Evolutionary conservation across 1,140 invertebrate species (phyloP), one percentile per base, ranked within the genome.

Genomic region (Bombyx mandarina): DNA sequence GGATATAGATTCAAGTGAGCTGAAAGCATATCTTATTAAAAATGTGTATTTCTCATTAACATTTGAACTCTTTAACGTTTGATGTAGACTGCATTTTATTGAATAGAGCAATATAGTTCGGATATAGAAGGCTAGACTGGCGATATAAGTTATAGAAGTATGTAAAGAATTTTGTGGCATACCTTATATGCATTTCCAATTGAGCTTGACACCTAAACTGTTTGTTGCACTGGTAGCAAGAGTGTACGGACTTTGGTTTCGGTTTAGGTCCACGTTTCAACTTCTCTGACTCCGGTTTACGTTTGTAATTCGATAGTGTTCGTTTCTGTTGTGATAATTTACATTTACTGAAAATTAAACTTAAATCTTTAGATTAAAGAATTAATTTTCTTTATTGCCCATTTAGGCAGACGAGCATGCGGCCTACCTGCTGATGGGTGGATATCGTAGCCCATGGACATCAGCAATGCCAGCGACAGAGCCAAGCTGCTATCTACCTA

Each of bases 141-240:
- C 12, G 12, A 18, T 18, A 18, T 18, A 18, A 18, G 12, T 18
- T 18, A 18, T 18, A 18, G 26, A 35, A 35, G 26, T 35, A 4
- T 3, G 8, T 9, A 8, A 46, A 9, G 45, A 2, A 46, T 2
- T 46, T 46, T 9, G 45, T 3, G 2, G 45, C 3, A 46, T 73
- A 88, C 87, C 88, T 82, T 5, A 90, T 83, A 76, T 91, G 90
- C 71, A 89, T 89, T 43, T 90, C 89, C 0, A 91, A 63, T 67
- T 91, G 90, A n/a, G 90, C 89, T 49, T 90, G 82, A 67, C 90
- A 91, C 76, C 89, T 85, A 53, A 91, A 91, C 44, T 89, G 82
- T 65, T 91, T 91, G 51, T 90, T 73, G 63, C 90, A 91, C 44
- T 90, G 80, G 60, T 88, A 90, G 64, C 90, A 91, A 9, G 87